A percentile compares a stretch with the other conserved stretches of the same genome.
These are phyloP conservation scores for Geococcyx californianus DNA, from an alignment of 2,113 vertebrate genomes.

Conservation along the genomic window DNA sequence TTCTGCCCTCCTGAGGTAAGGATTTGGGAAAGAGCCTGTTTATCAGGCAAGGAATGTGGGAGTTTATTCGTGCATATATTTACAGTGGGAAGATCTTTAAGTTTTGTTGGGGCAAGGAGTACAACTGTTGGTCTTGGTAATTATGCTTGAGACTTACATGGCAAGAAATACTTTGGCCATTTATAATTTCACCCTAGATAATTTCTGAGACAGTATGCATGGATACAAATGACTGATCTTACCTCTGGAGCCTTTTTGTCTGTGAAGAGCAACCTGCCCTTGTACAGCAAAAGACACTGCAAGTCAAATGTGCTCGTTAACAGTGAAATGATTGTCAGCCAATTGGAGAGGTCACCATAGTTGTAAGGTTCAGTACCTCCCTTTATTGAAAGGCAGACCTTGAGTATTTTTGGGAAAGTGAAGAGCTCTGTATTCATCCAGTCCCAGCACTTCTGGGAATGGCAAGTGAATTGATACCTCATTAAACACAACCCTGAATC, in stretches of 20 bases:
- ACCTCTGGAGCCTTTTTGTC: neutral
- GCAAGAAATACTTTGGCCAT: neutral
- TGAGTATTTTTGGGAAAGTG: neutral
- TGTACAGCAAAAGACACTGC: neutral
- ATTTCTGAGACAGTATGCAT: neutral
- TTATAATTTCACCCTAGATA: neutral
- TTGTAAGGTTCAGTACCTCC: neutral
- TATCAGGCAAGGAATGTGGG: neutral
- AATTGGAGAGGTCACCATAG: neutral
- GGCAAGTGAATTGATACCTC: neutral
- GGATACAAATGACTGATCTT: neutral
- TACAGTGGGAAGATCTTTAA: neutral
- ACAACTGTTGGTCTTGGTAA: neutral
- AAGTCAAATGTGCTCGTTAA: neutral
- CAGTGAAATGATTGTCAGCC: neutral
- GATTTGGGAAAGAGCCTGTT: neutral
- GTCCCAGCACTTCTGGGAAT: neutral
- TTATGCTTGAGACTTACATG: neutral
- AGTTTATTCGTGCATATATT: neutral
- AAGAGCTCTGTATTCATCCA: neutral
- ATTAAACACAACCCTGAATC: neutral
- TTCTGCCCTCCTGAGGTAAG: neutral
- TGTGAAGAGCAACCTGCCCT: neutral
- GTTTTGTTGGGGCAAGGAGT: accelerated
- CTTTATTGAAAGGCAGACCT: neutral